A percentile compares a stretch with the other conserved stretches of the same genome.
These are phyloP conservation scores for Cyprinodon brontotheroides DNA, from an alignment of 2,113 vertebrate species.

Conservation along the genomic window DNA sequence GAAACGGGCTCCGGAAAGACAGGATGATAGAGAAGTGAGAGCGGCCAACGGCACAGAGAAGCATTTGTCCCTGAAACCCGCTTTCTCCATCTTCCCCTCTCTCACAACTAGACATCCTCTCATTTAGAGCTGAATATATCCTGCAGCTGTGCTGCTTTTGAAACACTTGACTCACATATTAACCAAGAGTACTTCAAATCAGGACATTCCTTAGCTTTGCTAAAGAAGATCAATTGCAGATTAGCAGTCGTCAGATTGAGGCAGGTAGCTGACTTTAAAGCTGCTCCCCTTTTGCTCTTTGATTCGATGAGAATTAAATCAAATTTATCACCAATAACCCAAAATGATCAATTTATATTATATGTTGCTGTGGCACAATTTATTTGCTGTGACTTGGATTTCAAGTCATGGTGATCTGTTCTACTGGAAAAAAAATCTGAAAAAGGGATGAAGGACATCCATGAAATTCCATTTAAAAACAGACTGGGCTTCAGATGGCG, in stretches of 20 bases:
- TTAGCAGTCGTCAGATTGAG: slow-evolving; percentile 33
- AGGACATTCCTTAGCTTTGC: slow-evolving; percentile 21
- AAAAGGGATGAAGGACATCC: slow-evolving; percentile 55
- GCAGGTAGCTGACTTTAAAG: slow-evolving; percentile 33
- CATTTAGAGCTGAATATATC: slow-evolving; percentile 38
- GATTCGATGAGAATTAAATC: not conserved
- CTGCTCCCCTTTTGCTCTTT: not conserved
- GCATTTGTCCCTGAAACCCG: slow-evolving; percentile 63
- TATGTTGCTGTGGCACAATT: not conserved
- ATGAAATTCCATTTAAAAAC: slow-evolving; percentile 46
- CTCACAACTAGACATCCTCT: slow-evolving; percentile 14
- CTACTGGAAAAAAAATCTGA: slow-evolving; percentile 29
- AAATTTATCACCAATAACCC: not conserved
- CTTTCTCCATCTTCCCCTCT: slow-evolving; percentile 20
- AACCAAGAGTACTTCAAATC: not conserved
- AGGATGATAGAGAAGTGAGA: slow-evolving; percentile 48
- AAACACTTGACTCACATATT: not conserved
- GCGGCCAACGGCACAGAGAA: slow-evolving; percentile 62
- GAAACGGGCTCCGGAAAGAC: slow-evolving; percentile 36
- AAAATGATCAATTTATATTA: not conserved
- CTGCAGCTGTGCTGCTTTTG: slow-evolving; percentile 61
- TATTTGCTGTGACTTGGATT: not conserved
- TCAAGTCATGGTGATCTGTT: not conserved
- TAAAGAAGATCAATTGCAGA: slow-evolving; percentile 53
- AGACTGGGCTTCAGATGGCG: not conserved